Evolutionary conservation across 2,113 vertebrate genomes (phyloP), one percentile per base, ranked within the genome.

Genomic region (Erinaceus europaeus): DNA sequence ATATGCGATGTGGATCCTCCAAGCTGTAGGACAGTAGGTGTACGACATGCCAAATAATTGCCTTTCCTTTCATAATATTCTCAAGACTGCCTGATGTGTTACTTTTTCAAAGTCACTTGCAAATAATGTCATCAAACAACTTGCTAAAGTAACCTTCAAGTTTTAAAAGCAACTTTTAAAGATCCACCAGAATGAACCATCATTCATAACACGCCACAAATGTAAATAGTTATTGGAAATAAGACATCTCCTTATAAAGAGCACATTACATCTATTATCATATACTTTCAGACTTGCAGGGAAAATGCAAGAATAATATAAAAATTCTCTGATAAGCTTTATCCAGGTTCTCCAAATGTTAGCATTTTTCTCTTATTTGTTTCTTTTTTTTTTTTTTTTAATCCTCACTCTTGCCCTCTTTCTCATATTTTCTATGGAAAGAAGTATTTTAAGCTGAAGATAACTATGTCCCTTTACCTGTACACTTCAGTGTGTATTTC

Each of bases 151-250:
- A 52, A n/a, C 61, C 40, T 76, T 55, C n/a, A 52, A 55, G 14
- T 90, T 91, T 88, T 55, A 86, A 78, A 36, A 73, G 25, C n/a
- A n/a, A 44, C 32, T 67, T 67, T 50, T 44, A 90, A 85, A 78
- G 61, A 21, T 32, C 36, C 5, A 32, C 38, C 36, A 88, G 38
- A 79, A 76, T 79, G 77, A 42, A 81, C 25, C 29, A 11, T 17
- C 34, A 73, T 73, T 83, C 42, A 53, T 53, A 57, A n/a, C 53
- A 50, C 36, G 46, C n/a, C 9, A 73, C 23, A 52, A 7, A 57
- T 81, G 81, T 84, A 29, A 59, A 23, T 86, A 76, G 65, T 88
- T 61, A 34, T 46, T 78, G 78, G 68, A 85, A 34, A 42, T 25
- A 57, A n/a, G 53, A 82, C 53, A 52, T 44, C 44, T 81, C 62